Conservation (phyloP, 2,113 vertebrate genomes). For the Menidia beryllina region DNA sequence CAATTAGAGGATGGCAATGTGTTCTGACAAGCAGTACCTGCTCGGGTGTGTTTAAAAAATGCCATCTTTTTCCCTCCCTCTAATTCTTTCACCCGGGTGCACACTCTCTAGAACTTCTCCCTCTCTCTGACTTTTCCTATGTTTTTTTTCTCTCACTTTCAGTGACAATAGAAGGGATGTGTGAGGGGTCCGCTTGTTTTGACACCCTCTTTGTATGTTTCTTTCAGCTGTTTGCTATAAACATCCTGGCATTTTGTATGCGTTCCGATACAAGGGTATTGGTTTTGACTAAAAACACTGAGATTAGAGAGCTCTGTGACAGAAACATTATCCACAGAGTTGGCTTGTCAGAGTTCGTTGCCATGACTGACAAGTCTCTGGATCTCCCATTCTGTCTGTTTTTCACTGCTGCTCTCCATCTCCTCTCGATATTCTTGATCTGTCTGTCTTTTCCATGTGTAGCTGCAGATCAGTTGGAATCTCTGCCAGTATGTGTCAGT, state of each 20-base stretch:
- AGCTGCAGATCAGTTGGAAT: conserved; percentile 50
- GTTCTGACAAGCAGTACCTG: conserved; percentile 82
- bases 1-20: conserved; percentile 81
- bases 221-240: conserved; percentile 68
- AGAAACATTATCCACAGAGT: conserved; percentile 78
- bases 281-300: conserved; percentile 76
- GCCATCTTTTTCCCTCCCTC: conserved; percentile 11
- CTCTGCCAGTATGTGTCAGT: conserved; percentile 57
- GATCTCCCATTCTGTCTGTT: conserved; percentile 63
- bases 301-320: conserved; percentile 74
- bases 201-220: conserved; percentile 59
- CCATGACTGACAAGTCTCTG: conserved; percentile 72
- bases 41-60: conserved; percentile 70
- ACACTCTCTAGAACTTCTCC: conserved; percentile 27
- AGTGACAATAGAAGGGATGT: conserved; percentile 54
- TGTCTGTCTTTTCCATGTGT: conserved; percentile 56
- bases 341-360: conserved; percentile 70
- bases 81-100: conserved; percentile 7
- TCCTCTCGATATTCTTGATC: conserved; percentile 56
- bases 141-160: conserved; percentile 25
- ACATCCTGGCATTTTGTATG: conserved; percentile 56
- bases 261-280: conserved; percentile 55
- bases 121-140: background rate
- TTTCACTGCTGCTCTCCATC: conserved; percentile 44
- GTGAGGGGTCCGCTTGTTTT: conserved; percentile 54